Evolutionary conservation across 2,113 vertebrate genomes (phyloP), one percentile per base, ranked within the genome.

Genomic region (Nothocercus nigrocapillus): DNA sequence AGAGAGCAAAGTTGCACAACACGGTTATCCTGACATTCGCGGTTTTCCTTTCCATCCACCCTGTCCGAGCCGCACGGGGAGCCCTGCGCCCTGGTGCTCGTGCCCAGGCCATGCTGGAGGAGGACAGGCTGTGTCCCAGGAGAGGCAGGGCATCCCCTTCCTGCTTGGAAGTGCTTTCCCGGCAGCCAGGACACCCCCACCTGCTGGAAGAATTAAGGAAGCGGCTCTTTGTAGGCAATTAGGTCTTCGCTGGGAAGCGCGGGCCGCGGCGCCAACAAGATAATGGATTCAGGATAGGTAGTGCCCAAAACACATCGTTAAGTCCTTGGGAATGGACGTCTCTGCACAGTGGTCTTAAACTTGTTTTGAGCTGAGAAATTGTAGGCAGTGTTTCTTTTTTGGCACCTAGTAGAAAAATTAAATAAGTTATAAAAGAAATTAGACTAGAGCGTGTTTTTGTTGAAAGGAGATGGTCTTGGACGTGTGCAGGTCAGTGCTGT

Each of bases 201-300:
- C 97, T 98, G 94, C 97, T 97, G 97, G 97, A 97, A 96, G 97
- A 79, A 96, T 97, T 94, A 97, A 97, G 97, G 95, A 94, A 88
- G 92, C 91, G 93, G 95, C 82, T 93, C 84, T 87, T 73, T 66
- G 51, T 88, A 82, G 59, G 32, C 20, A 73, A 10, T 36, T 79
- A 81, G 61, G 34, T 47, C 32, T 79, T 61, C 19, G 42, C 38
- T 53, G 58, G 40, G 73, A 94, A 92, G 53, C 18, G 2, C 78
- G 47, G 83, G 53, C 88, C 49, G 47, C 0, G 7, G 3, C n/a
- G 67, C 45, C 30, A 47, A 21, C 79, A 44, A 4, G 2, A 74
- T 40, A 67, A 9, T 63, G 38, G 56, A 49, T 64, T 76, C n/a
- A 53, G 62, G 47, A 9, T 19, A 53, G 63, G 24, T 62, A 67